phyloP scores from a whole-genome alignment of 2,797 vertebrate genomes.

The Fratercula arctica region DNA sequence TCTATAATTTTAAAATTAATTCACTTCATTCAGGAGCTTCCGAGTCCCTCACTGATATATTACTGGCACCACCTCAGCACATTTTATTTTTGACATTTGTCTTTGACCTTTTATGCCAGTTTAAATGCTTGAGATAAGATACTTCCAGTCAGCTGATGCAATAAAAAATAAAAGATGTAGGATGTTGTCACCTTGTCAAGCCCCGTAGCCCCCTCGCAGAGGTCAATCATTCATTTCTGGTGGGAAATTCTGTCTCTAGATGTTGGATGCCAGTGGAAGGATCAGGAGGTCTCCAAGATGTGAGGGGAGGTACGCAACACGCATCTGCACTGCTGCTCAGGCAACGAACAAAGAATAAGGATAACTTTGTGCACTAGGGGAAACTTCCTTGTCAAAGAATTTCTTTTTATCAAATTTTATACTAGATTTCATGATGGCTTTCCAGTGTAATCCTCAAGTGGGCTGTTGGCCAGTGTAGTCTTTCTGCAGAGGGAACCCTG shows the following conservation, averaged over 20 bases:
- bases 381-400: not conserved
- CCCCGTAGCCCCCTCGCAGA: not conserved
- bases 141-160: not conserved
- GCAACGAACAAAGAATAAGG: not conserved
- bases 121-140: not conserved
- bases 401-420: not conserved
- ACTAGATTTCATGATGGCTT: not conserved
- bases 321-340: not conserved
- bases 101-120: not conserved
- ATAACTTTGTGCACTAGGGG: not conserved
- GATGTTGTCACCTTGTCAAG: not conserved
- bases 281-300: not conserved
- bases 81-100: not conserved
- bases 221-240: not conserved
- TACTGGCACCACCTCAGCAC: not conserved
- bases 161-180: not conserved
- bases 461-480: not conserved
- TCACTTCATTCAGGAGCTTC: not conserved
- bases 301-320: not conserved
- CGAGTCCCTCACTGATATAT: not conserved
- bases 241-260: not conserved
- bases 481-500: not conserved
- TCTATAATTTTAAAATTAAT: not conserved
- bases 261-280: rapidly evolving
- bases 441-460: not conserved